These are phyloP conservation scores for Rhagologus leucostigma DNA, from an alignment of 2,113 vertebrate genomes.

Conservation along the genomic window DNA sequence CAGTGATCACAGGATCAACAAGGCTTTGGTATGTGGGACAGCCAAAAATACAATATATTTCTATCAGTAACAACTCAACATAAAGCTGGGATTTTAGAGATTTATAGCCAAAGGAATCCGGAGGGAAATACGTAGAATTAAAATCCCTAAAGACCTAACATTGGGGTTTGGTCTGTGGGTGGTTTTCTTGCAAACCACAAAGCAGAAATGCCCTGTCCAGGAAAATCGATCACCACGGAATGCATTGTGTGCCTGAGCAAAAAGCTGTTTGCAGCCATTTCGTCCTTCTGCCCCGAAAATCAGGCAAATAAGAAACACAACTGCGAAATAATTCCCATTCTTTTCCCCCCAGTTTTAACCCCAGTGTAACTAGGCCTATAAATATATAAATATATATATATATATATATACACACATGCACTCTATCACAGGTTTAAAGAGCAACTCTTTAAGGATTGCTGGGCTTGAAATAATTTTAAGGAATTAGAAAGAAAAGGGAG, in stretches of 20 bases:
- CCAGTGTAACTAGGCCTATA: background rate
- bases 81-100: background rate
- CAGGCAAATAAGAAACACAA: conserved; percentile 24
- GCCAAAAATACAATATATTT: background rate
- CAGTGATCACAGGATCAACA: background rate
- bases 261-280: conserved; percentile 29
- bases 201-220: conserved; percentile 45
- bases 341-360: background rate
- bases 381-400: background rate
- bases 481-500: background rate
- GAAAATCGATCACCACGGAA: conserved; percentile 40
- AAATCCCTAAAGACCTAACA: background rate
- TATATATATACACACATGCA: background rate
- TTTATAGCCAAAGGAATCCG: background rate
- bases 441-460: background rate
- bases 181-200: conserved; percentile 47
- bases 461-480: background rate
- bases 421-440: background rate
- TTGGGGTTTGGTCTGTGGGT: background rate
- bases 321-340: background rate
- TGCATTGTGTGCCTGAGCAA: conserved; percentile 35
- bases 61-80: background rate
- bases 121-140: background rate
- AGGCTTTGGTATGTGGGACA: background rate
- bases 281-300: background rate